Evolutionary conservation across 2,113 vertebrate species (phyloP).

Genomic region (Muntiacus reevesi): DNA sequence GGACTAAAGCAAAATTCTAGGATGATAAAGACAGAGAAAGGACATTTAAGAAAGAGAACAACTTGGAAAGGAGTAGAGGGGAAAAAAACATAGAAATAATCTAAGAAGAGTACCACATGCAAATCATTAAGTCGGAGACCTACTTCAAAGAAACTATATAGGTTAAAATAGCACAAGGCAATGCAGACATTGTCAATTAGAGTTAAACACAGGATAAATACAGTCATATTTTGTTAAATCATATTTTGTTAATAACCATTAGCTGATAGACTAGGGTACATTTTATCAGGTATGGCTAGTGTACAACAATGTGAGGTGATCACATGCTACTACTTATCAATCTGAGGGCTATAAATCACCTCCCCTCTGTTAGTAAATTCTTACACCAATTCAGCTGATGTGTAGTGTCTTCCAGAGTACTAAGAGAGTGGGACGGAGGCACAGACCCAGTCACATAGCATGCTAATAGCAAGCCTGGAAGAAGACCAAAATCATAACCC

Average conservation of each 20-base stretch:
- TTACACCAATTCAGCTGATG: neutral
- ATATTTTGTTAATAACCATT: neutral
- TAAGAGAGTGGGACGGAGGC: neutral
- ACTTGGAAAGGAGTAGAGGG: neutral
- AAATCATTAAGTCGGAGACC: conserved; percentile 1
- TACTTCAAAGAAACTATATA: conserved; percentile 31
- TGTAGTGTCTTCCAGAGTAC: neutral
- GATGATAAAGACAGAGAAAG: neutral
- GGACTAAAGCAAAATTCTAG: conserved; percentile 10
- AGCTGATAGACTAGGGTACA: neutral
- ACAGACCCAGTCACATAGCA: neutral
- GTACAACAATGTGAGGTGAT: neutral
- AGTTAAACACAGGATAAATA: neutral
- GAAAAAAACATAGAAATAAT: neutral
- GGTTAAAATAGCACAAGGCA: neutral
- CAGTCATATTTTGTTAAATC: neutral
- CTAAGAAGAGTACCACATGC: neutral
- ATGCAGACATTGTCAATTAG: neutral
- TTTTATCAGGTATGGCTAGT: neutral
- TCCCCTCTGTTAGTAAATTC: neutral
- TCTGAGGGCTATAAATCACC: neutral
- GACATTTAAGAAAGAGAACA: neutral
- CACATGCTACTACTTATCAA: neutral
- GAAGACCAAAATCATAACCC: conserved; percentile 46
- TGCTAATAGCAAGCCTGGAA: conserved; percentile 38